Evolutionary conservation across 2,888 invertebrate genomes (phyloP), one percentile per base, ranked within the genome.

Genomic region (Dasysyrphus albostriatus): DNA sequence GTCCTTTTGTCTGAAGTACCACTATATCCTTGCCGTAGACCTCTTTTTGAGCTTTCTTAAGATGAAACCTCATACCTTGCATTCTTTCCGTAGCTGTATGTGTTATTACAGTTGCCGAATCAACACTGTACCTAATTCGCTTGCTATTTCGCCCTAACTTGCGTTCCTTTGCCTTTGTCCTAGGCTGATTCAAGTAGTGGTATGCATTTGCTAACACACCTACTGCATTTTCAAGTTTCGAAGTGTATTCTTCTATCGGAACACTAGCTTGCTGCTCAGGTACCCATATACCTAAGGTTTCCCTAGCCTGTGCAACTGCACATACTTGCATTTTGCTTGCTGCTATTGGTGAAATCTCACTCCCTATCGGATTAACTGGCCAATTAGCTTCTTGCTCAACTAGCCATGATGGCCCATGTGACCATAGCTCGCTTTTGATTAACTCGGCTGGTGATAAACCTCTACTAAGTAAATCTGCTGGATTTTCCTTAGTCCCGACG

Each of bases 401-500:
- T 3, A 73, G 14, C 59, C 49, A 73, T 8, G 10, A 12, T 32
- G 56, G 65, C 1, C 54, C 75, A n/a, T 65, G 14, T 16, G 47
- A 56, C 65, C 51, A 65, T 29, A 74, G 7, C 16, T 51, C 5
- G 63, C 24, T 63, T 5, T 39, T 37, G 4, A 49, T 14, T 24
- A 74, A 3, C 29, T 74, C 61, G 32, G 63, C 37, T 8, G 63
- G 51, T 19, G 7, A 12, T 6, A 39, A 2, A 6, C 42, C 63
- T 1, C 81, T 72, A 16, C 70, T 80, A 4, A 76, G n/a, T 5
- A 81, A 51, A 34, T 85, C 81, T 0, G 81, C 81, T 34, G 73
- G 77, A 37, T 77, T 85, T 9, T 85, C 76, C n/a, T n/a, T 47
- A 12, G 69, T 75, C 14, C 58, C 58, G 58, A 56, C 56, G 6